Base-by-base conservation (phyloP, 2,113 vertebrate genomes). In the Ictalurus furcatus region DNA sequence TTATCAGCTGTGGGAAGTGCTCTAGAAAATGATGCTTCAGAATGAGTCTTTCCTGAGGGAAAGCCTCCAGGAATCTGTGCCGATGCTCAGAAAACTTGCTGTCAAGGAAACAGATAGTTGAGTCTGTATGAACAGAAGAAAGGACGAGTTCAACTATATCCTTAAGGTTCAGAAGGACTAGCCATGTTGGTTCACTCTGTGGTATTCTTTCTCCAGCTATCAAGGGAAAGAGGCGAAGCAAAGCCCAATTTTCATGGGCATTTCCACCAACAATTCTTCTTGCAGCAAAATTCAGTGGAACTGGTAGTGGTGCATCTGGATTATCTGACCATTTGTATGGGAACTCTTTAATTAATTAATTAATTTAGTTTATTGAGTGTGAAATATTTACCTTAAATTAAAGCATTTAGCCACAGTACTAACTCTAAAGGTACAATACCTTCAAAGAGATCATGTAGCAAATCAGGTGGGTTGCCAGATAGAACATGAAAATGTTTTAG, bases 401-500 rank as follows among this genome's bases (percentile, higher is more conserved):
- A 80, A 28, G 56, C 54, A 86, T 87, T 54, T 40, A 89, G 81
- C 40, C 63, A 89, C 73, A 89, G 88, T 79, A 80, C 85, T 34
- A 89, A 82, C 52, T 89, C 87, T 74, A 89, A 8, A 34, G 85
- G 81, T 28, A 87, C 76, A 63, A 90, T 76, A 69, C 83, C 78
- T 59, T 59, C 17, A 19, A 17, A 59, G 16, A 65, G 37, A 44
- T 79, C 73, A 78, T 79, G 54, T 2, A 37, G 34, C 25, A 86
- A 28, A 78, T 89, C 87, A 88, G 67, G 84, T 12, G 87, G 65
- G 63, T 85, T 88, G 19, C 74, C 84, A 81, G 84, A 69, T 73
- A 54, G 30, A 89, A 19, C 4, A 17, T 67, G 3, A 28, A 67
- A n/a, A 12, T 67, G 23, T 67, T n/a, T 69, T 19, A 58, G 58